phyloP scores from a whole-genome alignment of 2,113 vertebrate genomes.

The Noctilio leporinus region DNA sequence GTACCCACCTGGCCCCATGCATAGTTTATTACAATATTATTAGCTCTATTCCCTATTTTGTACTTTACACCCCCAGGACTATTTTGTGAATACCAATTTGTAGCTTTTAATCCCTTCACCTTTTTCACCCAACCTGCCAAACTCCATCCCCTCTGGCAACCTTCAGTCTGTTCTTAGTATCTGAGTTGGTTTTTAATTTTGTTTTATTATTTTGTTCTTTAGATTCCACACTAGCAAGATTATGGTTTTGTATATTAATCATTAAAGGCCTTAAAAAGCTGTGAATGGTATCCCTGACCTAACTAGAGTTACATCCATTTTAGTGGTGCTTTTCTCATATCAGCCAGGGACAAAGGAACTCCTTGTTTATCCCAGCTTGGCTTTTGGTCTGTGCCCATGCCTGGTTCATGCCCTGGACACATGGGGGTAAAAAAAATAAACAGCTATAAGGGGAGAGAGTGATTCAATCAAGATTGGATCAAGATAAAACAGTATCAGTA shows the following conservation, averaged over 20 bases:
- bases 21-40: neutral
- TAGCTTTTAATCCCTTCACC: neutral
- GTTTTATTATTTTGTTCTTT: neutral
- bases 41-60: neutral
- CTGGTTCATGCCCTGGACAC: neutral
- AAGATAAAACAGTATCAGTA: neutral
- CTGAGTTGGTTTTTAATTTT: neutral
- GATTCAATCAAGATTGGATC: neutral
- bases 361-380: neutral
- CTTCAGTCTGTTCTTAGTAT: neutral
- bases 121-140: neutral
- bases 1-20: neutral
- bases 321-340: neutral
- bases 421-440: neutral
- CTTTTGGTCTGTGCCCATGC: neutral
- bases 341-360: neutral
- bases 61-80: neutral
- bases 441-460: neutral
- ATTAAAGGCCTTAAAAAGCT: neutral
- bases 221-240: neutral
- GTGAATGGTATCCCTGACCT: neutral
- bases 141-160: neutral
- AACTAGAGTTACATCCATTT: neutral
- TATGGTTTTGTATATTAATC: neutral
- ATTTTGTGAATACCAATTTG: neutral